Conservation (phyloP, 2,113 vertebrate genomes). For the Tauraco erythrolophus region DNA sequence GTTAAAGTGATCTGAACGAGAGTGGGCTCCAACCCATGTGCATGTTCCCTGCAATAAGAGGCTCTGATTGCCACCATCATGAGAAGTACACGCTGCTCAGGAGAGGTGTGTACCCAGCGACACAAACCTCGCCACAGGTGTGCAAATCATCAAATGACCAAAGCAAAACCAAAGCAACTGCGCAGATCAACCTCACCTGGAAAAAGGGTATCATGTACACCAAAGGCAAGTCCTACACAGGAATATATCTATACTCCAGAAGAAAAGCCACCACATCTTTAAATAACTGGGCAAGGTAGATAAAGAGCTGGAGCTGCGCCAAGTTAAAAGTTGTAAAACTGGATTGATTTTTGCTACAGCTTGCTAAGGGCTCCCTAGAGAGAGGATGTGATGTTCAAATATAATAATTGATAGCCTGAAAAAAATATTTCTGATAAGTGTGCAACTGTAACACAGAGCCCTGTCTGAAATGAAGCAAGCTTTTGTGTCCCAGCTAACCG, state of each 20-base stretch:
- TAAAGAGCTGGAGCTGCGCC: constrained; percentile 75
- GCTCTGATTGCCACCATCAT: neutral
- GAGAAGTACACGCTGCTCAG: fast-evolving
- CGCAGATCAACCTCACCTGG: neutral
- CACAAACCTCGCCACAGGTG: neutral
- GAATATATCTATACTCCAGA: constrained; percentile 18
- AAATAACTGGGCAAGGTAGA: constrained; percentile 65
- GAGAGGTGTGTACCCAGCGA: neutral
- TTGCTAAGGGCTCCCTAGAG: constrained; percentile 80
- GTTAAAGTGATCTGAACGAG: neutral
- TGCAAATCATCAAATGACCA: neutral
- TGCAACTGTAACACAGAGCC: constrained; percentile 35
- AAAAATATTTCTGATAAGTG: constrained; percentile 78
- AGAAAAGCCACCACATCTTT: constrained; percentile 69
- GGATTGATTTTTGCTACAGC: constrained; percentile 83
- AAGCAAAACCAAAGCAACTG: neutral
- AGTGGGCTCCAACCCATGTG: neutral
- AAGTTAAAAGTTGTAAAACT: constrained; percentile 82
- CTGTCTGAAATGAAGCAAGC: constrained; percentile 54
- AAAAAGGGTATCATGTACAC: constrained; percentile 5
- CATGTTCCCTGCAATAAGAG: neutral
- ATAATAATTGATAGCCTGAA: constrained; percentile 82
- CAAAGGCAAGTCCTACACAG: constrained; percentile 55
- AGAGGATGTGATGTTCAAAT: constrained; percentile 74
- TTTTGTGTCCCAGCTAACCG: constrained; percentile 71